A percentile compares a stretch with the other conserved stretches of the same genome.
Conservation (phyloP, 23 tunicate species). For the Trididemnum clinides region DNA sequence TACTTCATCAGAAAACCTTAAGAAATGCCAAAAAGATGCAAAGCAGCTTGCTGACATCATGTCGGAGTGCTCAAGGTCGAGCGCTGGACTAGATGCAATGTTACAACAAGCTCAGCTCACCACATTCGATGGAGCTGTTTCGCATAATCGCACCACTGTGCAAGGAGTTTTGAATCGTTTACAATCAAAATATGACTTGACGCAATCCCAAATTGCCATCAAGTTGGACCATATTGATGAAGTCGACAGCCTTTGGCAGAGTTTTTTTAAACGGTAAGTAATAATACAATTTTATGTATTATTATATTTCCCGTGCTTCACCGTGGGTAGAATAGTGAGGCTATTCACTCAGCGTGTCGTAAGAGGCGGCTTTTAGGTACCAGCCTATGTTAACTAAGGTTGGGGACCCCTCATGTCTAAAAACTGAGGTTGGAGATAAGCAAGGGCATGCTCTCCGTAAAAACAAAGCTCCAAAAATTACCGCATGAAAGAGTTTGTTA, state of each 20-base stretch:
- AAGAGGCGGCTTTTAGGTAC: too few species aligned
- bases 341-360: too few species aligned
- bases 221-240: slow-evolving; percentile 89
- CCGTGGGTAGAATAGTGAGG: too few species aligned
- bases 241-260: slow-evolving; percentile 85
- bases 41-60: slow-evolving; percentile 11
- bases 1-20: slow-evolving; percentile 65
- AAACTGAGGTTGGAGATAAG: too few species aligned
- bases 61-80: slow-evolving; percentile 21
- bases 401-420: too few species aligned
- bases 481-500: too few species aligned
- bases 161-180: slow-evolving; percentile 75
- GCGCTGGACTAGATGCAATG: slow-evolving; percentile 67
- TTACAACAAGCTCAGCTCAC: slow-evolving; percentile 90
- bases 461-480: too few species aligned
- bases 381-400: too few species aligned
- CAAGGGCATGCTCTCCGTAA: too few species aligned
- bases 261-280: slow-evolving; percentile 68
- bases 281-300: too few species aligned
- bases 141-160: slow-evolving; percentile 68
- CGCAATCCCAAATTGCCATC: slow-evolving; percentile 57
- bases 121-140: slow-evolving; percentile 28
- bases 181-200: slow-evolving; percentile 52
- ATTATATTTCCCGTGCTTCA: too few species aligned
- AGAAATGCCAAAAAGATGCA: slow-evolving; percentile 60